phyloP scores from a whole-genome alignment of 2,888 invertebrate species.

The Diaprepes abbreviatus region DNA sequence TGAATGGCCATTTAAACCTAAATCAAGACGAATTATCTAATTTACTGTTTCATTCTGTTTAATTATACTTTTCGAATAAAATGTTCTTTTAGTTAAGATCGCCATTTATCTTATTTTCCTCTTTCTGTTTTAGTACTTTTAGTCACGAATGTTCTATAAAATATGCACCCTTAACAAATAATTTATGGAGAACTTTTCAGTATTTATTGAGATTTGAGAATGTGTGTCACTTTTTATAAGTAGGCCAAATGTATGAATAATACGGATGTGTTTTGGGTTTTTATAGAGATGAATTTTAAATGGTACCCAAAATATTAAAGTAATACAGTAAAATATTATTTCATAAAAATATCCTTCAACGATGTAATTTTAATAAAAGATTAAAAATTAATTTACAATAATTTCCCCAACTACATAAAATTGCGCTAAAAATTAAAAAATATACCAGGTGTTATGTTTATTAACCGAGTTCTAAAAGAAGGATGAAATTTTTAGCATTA shows the following conservation, averaged over 20 bases:
- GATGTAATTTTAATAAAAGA: no score
- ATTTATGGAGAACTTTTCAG: constrained; percentile 22
- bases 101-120: constrained; percentile 40
- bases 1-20: constrained; percentile 33
- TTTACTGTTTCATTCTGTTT: constrained; percentile 45
- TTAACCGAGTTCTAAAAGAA: no score
- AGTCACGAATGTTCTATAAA: constrained; percentile 43
- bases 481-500: no score
- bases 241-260: constrained; percentile 6
- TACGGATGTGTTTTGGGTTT: background rate
- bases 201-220: constrained; percentile 30
- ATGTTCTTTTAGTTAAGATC: constrained; percentile 46
- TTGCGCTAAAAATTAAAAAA: no score
- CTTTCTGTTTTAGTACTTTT: constrained; percentile 36
- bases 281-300: background rate
- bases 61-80: constrained; percentile 45
- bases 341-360: no score
- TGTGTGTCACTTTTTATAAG: constrained; percentile 18
- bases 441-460: no score
- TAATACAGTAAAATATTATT: no score
- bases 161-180: constrained; percentile 33
- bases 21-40: constrained; percentile 41
- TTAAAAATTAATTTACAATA: no score
- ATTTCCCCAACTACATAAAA: no score
- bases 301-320: no score